These are phyloP conservation scores for Ephialtes manifestator DNA, from an alignment of 2,888 invertebrate genomes.

Conservation along the genomic window DNA sequence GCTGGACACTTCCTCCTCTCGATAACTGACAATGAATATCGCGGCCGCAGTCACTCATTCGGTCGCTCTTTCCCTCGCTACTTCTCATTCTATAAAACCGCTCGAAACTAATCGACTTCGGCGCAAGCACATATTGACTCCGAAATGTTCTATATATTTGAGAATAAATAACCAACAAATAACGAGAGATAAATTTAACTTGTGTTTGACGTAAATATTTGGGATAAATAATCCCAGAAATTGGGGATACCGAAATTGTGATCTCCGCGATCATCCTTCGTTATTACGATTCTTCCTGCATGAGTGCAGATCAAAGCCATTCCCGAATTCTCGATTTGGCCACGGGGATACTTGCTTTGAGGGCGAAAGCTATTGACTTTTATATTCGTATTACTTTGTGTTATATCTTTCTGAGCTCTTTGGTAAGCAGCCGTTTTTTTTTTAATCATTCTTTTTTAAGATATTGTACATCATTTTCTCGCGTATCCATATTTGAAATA, in stretches of 20 bases:
- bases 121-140: conserved; percentile 35
- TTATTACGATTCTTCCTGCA: background rate
- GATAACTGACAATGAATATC: conserved; percentile 57
- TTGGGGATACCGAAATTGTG: background rate
- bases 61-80: background rate
- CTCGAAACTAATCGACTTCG: conserved; percentile 57
- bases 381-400: background rate
- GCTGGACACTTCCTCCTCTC: conserved; percentile 61
- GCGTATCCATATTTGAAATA: background rate
- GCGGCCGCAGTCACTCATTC: conserved; percentile 24
- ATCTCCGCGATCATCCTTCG: background rate
- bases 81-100: conserved; percentile 8
- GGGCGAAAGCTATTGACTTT: background rate
- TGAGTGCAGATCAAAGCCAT: background rate
- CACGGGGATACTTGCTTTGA: background rate
- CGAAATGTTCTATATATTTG: conserved; percentile 47
- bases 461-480: background rate
- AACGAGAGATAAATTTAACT: conserved; percentile 33
- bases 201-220: conserved; percentile 46
- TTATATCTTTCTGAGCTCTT: background rate
- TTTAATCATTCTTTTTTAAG: background rate
- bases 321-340: background rate
- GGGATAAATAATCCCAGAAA: background rate
- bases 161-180: conserved; percentile 39
- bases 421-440: background rate